Evolutionary conservation across 2,113 vertebrate species (phyloP), one percentile per base, ranked within the genome.

Genomic region (Grammomys surdaster): DNA sequence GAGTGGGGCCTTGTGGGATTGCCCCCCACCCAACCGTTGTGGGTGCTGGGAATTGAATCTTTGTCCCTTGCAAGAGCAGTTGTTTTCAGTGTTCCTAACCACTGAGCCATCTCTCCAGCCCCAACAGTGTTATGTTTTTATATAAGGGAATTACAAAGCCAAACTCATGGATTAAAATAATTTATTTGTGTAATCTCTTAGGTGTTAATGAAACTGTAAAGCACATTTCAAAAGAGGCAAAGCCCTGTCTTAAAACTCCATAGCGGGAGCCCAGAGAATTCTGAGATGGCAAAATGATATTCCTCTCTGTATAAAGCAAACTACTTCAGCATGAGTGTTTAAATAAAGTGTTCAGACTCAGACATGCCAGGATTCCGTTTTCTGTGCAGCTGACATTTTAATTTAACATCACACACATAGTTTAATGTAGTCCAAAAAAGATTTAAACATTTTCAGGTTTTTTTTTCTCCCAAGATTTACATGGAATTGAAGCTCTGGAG

Each of bases 161-260:
- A 77, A 56, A 63, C 58, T 28, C 65, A 10, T 28, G 40, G 26
- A 33, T 93, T 91, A 48, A 93, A 80, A 65, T 40, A 63, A 70
- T 65, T 92, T 94, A 70, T 88, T 78, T 96, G 78, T 54, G 2
- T 80, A 76, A 90, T 90, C 70, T 90, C 65, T 77, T 94, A 51
- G 88, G 43, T 60, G 51, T 80, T 90, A 86, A 90, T 92, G 48
- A 95, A 95, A 72, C 75, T 12, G 9, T 60, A 86, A n/a, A 26
- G 9, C 56, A 72, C 24, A 48, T 75, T 87, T 88, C 48, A 56
- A 43, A 96, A 85, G n/a, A 65, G 65, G 65, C 28, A 60, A 60
- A 77, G 13, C 3, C 22, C 69, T 72, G 13, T 69, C 70, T 72
- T 31, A n/a, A 19, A 54, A 36, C 46, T 16, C 54, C 20, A 65